A percentile compares a stretch with the other conserved stretches of the same genome.
These are phyloP conservation scores for Ascaphus truei DNA, from an alignment of 2,113 vertebrate genomes.

Conservation along the genomic window DNA sequence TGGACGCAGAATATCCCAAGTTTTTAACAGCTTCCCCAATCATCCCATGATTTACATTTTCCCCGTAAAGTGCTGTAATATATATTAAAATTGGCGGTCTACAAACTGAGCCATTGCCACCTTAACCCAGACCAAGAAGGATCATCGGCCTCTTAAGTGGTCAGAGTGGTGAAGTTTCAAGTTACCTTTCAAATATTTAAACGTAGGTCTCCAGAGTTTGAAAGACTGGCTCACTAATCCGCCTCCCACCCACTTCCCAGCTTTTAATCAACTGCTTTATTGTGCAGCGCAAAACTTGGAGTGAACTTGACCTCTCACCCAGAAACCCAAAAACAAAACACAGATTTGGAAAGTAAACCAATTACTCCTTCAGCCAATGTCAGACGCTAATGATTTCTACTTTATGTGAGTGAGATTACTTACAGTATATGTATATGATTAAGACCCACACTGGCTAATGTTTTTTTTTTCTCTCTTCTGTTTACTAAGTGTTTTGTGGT, in stretches of 20 bases:
- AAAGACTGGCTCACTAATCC: slow-evolving; percentile 7
- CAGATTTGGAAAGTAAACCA: slow-evolving; percentile 5
- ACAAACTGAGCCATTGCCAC: not conserved
- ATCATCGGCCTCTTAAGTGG: slow-evolving; percentile 11
- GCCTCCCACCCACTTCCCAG: not conserved
- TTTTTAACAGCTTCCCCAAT: no score
- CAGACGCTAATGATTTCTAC: slow-evolving; percentile 15
- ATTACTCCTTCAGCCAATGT: not conserved
- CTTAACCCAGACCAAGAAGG: not conserved
- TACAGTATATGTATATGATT: slow-evolving; percentile 15
- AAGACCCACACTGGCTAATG: not conserved
- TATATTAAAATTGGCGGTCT: not conserved
- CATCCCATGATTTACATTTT: no score
- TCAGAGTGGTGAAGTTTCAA: not conserved
- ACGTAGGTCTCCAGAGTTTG: not conserved
- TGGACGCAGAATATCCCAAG: no score
- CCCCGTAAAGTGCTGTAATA: not conserved
- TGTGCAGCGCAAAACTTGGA: not conserved
- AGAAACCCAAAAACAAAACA: slow-evolving; percentile 11
- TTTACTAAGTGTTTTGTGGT: not conserved
- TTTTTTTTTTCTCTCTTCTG: not conserved
- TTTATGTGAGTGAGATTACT: slow-evolving; percentile 19
- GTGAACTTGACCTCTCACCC: slow-evolving; percentile 10
- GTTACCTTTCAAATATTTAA: slow-evolving; percentile 19
- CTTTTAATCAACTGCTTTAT: slow-evolving; percentile 12